Conservation (phyloP, 2,888 invertebrate genomes). For the Sesia apiformis region DNA sequence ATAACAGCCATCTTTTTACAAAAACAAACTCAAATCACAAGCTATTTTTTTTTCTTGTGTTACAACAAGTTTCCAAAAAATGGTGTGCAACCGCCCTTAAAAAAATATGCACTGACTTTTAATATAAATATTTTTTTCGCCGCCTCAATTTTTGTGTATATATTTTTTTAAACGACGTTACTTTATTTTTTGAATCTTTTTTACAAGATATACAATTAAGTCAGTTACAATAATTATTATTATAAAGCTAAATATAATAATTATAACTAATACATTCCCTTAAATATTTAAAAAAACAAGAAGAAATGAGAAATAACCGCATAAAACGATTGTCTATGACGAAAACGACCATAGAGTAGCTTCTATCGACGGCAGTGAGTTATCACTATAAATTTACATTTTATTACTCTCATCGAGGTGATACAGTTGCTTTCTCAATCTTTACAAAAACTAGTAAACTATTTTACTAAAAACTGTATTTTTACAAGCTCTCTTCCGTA, state of each 20-base stretch:
- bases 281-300: slow-evolving; percentile 15
- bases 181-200: slow-evolving; percentile 25
- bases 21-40: slow-evolving; percentile 49
- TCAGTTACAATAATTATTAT: slow-evolving; percentile 34
- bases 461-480: too few relatives aligned
- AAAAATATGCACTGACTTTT: slow-evolving; percentile 51
- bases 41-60: slow-evolving; percentile 63
- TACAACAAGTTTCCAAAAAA: slow-evolving; percentile 23
- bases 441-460: too few relatives aligned
- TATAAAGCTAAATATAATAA: slow-evolving; percentile 18
- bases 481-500: too few relatives aligned
- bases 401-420: background rate
- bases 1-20: slow-evolving; percentile 40
- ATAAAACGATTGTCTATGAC: background rate
- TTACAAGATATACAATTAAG: slow-evolving; percentile 30
- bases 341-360: background rate
- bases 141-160: slow-evolving; percentile 14
- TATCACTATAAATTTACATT: background rate
- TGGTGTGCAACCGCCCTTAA: slow-evolving; percentile 38
- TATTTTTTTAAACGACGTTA: slow-evolving; percentile 24
- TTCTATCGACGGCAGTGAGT: too few relatives aligned
- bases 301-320: slow-evolving; percentile 16
- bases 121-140: slow-evolving; percentile 54
- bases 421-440: slow-evolving; percentile 2
- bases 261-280: slow-evolving; percentile 27